Evolutionary conservation across 2,113 vertebrate genomes (phyloP), one percentile per base, ranked within the genome.

Genomic region (Pseudorasbora parva): DNA sequence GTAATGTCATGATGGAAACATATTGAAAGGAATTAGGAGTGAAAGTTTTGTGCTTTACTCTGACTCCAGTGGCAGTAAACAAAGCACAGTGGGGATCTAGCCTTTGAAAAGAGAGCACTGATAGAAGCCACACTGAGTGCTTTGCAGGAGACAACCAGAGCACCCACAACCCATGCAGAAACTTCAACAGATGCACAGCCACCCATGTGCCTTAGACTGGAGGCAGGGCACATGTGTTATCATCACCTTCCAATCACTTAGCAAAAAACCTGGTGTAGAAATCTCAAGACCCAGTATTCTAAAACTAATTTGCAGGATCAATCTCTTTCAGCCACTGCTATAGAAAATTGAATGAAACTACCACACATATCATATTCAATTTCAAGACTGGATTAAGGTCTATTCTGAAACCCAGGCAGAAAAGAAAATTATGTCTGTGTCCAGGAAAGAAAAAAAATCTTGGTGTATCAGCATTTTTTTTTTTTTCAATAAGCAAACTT

Each of bases 1-100:
- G 14, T 51, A 7, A 54, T 54, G 17, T 8, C 51, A 8, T 56
- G 30, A 57, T 77, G 30, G 2, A 37, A 37, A 57, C 27, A 41
- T 21, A 33, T 30, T 41, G 25, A 74, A 54, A 41, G 33, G 23
- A 49, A 82, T 60, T 72, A 33, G 45, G 21, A 76, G 30, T 64
- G 21, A 7, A 9, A 49, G 72, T 43, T 47, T 27, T 76, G 51
- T 14, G 21, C 33, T 56, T 54, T 66, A 27, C 71, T 82, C 64
- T n/a, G 47, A 57, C 27, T 62, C 56, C 54, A 64, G 81, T 37
- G 66, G 68, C 78, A 87, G 86, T 78, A 84, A 84, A 84, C 47
- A 81, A 82, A 82, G 51, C 72, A 56, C 72, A 56, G 64, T 82
- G 64, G 78, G 77, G 25, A 77, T 45, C 54, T 84, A 64, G 62